Evolutionary conservation across 2,888 invertebrate species (phyloP), one percentile per base, ranked within the genome.

Genomic region (Cheilosia pagana): DNA sequence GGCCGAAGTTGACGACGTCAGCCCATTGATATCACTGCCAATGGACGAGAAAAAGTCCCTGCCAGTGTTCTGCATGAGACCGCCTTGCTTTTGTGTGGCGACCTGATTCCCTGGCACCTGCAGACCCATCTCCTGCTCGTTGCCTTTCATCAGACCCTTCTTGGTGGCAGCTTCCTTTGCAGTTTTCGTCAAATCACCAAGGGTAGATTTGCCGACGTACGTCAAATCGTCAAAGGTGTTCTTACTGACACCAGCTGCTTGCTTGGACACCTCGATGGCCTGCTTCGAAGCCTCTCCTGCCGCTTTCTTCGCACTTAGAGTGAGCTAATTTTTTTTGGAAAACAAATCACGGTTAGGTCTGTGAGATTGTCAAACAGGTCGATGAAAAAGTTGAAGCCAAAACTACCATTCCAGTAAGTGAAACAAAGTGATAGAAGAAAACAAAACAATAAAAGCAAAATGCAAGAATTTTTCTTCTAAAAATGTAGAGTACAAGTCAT

Each of bases 1-100:
- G 91, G 95, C 98, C 16, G 97, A 95, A 0, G 98, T 98, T 87
- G 98, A 97, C 0, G 97, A 96, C 21, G 98, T 98, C 60, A 98
- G 94, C 7, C 98, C 98, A 90, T 98, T 98, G 70, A 99, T 93
- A 91, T 99, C 98, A 35, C 95, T 97, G 89, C 97, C 97, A 90
- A 99, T 96, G 89, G 97, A 95, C 81, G 97, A 95, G 92, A 98
- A 95, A 93, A 98, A 96, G 92, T 96, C 96, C 67, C 96, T 93
- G 62, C 96, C 95, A 16, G 95, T 95, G 2, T 94, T 93, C 4
- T 95, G 93, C 83, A 97, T 92, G 1, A 88, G 53, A 2, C 88
- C 87, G 25, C 87, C 88, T 86, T 91, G 91, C 71, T 90, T 90
- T 60, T 91, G 91, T 8, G 90, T 90, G 2, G 91, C 91, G 68